Base-by-base conservation (phyloP, 1,140 invertebrate genomes). In the Chymomyza costata region DNA sequence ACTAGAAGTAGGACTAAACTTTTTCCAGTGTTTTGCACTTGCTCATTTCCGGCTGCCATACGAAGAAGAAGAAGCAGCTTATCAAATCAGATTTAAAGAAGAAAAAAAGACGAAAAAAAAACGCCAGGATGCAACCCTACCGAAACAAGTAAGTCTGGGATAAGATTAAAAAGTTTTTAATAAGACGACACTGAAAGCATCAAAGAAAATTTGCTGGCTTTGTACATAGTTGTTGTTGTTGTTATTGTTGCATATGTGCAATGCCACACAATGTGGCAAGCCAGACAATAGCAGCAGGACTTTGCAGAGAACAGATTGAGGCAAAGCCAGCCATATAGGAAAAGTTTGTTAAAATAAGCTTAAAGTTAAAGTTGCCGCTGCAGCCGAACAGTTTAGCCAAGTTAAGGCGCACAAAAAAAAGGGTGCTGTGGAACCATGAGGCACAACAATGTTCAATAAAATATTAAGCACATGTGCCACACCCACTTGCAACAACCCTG, bases 121-220 rank as follows among this genome's bases (percentile, higher is more conserved):
- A n/a, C n/a, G n/a, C n/a, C n/a, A n/a, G n/a, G n/a, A n/a, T n/a
- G n/a, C n/a, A n/a, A n/a, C n/a, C n/a, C n/a, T n/a, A n/a, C n/a
- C n/a, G n/a, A n/a, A n/a, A n/a, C n/a, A n/a, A n/a, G n/a, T n/a
- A n/a, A n/a, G n/a, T n/a, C n/a, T n/a, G 6, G 31, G 44, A 66
- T 71, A 54, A 80, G 73, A 78, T 80, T 78, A 80, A 71, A 74
- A 78, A 78, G 44, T 78, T 78, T 78, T 78, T 78, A 78, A 78
- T 78, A 78, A 78, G 71, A 78, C 65, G 57, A 78, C 71, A 78
- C 73, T 80, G 80, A 80, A 78, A 80, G 71, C 71, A 80, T 71
- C 73, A 78, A 71, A 80, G 52, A 50, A 65, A 68, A 62, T 57
- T 41, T 66, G 62, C 46, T 64, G 62, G 3, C 21, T 5, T 8